A percentile compares a stretch with the other conserved stretches of the same genome.
phyloP scores from a whole-genome alignment of 2,797 vertebrate species.

The Neostethus bicornis region DNA sequence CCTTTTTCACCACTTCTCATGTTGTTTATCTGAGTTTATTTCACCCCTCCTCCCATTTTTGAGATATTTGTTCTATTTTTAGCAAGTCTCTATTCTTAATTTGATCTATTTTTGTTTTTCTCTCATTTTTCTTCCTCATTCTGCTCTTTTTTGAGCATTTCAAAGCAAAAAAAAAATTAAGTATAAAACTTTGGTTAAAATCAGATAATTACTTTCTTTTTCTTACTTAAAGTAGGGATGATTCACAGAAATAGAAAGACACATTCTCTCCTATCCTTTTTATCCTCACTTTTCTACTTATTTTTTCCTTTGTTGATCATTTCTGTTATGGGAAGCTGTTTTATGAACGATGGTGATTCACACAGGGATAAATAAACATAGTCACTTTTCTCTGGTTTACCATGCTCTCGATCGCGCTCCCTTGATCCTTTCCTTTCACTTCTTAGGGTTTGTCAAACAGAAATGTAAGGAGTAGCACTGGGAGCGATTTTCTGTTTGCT shows the following conservation, averaged over 20 bases:
- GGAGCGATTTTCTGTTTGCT: slow-evolving; percentile 42
- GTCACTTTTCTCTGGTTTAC: slow-evolving; percentile 42
- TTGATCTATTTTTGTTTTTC: slow-evolving; percentile 43
- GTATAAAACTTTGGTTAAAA: slow-evolving; percentile 13
- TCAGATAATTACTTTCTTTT: slow-evolving; percentile 24
- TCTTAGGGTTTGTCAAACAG: slow-evolving; percentile 43
- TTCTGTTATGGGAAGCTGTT: slow-evolving; percentile 36
- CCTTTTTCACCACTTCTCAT: slow-evolving; percentile 17
- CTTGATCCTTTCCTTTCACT: slow-evolving; percentile 31
- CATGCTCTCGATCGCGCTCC: slow-evolving; percentile 31
- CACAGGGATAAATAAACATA: slow-evolving; percentile 58
- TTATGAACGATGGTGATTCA: slow-evolving; percentile 70
- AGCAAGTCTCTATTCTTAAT: slow-evolving; percentile 50
- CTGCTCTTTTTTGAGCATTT: slow-evolving; percentile 12
- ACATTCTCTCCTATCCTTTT: slow-evolving; percentile 36
- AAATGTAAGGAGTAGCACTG: slow-evolving; percentile 60
- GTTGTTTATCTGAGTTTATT: slow-evolving; percentile 35
- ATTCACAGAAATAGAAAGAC: slow-evolving; percentile 31
- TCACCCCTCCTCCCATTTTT: slow-evolving; percentile 22
- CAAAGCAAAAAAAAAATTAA: slow-evolving; percentile 18
- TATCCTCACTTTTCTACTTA: slow-evolving; percentile 40
- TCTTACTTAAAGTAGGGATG: slow-evolving; percentile 29
- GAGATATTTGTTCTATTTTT: slow-evolving; percentile 52
- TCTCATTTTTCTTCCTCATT: slow-evolving; percentile 8
- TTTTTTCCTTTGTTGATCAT: slow-evolving; percentile 61